Evolutionary conservation across 1,140 invertebrate species (phyloP), one percentile per base, ranked within the genome.

Genomic region (Muscidifurax raptorellus): DNA sequence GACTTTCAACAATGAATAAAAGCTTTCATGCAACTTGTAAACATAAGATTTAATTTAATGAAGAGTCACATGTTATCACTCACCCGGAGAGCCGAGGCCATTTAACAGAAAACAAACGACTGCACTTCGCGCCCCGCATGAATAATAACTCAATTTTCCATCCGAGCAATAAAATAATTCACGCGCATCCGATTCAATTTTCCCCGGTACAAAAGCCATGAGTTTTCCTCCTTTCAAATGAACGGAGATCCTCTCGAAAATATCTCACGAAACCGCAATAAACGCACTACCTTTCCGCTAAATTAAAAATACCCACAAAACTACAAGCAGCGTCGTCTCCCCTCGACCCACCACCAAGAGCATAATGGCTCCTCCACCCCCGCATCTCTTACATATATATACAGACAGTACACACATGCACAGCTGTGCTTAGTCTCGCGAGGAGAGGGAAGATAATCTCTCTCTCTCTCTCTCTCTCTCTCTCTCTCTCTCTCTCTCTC

Each of bases 391-490:
- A n/a, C 22, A 59, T 1, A 7, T 47, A 47, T 2, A n/a, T n/a
- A n/a, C 22, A 22, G 0, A 6, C 3, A 59, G 22, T 12, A 27
- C 27, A 27, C 44, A 22, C 66, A 71, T 71, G 36, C 79, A 40
- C 79, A 80, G 36, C 79, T 81, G 67, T 81, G 47, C 64, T 47
- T 69, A 12, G 69, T 27, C 36, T 36, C 18, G 15, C 66, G 27
- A 22, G 52, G 18, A n/a, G 12, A 66, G 66, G 74, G 66, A 66
- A 82, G 80, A 82, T 82, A 66, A 82, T 82, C 80, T 82, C 72
- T 82, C 15, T 47, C 36, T 25, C 25, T 47, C n/a, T 82, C 15
- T 47, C 36, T 25, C 25, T 47, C n/a, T 82, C 80, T 82, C 72
- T 82, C 15, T 47, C 36, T 25, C 25, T 47, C n/a, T 82, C 80